Evolutionary conservation across 2,113 vertebrate species (phyloP), one percentile per base, ranked within the genome.

Genomic region (Hoplias malabaricus): DNA sequence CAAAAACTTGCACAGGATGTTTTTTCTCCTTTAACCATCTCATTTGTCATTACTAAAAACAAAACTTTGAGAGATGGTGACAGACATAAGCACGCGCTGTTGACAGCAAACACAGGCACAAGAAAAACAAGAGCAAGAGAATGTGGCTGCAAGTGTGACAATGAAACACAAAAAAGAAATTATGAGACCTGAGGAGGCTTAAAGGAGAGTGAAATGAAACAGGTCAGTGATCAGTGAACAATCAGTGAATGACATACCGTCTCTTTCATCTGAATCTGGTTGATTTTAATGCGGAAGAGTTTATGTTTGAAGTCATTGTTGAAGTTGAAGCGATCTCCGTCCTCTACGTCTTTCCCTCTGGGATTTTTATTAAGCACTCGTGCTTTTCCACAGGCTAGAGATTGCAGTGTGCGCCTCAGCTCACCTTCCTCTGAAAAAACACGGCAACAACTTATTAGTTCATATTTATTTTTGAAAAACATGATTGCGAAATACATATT

Each of bases 211-310:
- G 19, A 10, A n/a, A 14, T n/a, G n/a, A n/a, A n/a, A n/a, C n/a
- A n/a, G n/a, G n/a, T n/a, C n/a, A n/a, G n/a, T n/a, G n/a, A n/a
- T n/a, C n/a, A n/a, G n/a, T n/a, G n/a, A n/a, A n/a, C n/a, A n/a
- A 7, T 14, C 23, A 8, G 4, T 13, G n/a, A 19, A 21, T n/a
- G 16, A 31, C 76, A 42, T 54, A 99, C 98, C 83, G 97, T 99
- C 93, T 99, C 97, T 91, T 99, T 99, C 98, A 99, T 99, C 89
- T 99, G 98, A 85, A 99, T 99, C 93, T 99, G 98, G 93, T 99
- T 99, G 84, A 99, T 99, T 88, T 99, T 98, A 93, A 99, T 99
- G 88, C 98, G 95, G 91, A 99, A 99, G 59, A 99, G 95, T 82
- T 98, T 98, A 90, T 99, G 96, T 92, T 92, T 97, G 92, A 99